Percentiles rank a stretch among this genome's conserved stretches.
Conservation (phyloP, 2,797 vertebrate genomes). For the Chiroxiphia lanceolata region DNA sequence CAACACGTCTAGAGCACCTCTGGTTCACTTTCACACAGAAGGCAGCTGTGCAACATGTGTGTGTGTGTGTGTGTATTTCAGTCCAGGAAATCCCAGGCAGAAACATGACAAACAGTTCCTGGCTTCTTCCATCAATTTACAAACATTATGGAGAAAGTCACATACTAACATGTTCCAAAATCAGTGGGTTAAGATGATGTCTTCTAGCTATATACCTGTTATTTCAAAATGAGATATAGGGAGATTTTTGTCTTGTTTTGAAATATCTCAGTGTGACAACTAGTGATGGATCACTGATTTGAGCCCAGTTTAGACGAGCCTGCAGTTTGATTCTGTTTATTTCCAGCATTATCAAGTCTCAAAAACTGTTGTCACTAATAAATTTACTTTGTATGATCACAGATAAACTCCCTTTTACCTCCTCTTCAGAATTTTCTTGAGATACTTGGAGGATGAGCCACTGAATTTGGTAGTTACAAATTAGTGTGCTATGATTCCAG, state of each 20-base stretch:
- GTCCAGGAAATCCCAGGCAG: not conserved
- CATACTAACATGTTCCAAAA: not conserved
- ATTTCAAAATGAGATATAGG: not conserved
- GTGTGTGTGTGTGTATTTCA: not conserved
- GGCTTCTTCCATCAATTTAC: not conserved
- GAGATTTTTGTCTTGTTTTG: not conserved
- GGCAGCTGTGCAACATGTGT: not conserved
- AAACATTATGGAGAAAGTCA: not conserved
- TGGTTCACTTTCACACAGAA: not conserved
- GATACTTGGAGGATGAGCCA: not conserved
- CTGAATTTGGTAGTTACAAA: not conserved
- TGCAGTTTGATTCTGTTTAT: not conserved
- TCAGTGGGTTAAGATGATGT: not conserved
- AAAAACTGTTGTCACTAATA: not conserved
- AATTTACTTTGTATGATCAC: not conserved
- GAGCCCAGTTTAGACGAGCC: not conserved
- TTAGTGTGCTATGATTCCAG: not conserved
- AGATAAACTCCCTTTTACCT: not conserved
- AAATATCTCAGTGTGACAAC: not conserved
- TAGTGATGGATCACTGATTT: not conserved
- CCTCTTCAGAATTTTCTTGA: not conserved
- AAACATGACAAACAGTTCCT: not conserved
- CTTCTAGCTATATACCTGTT: not conserved
- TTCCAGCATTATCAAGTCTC: not conserved
- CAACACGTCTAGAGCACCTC: not conserved